Evolutionary conservation across 2,888 invertebrate species (phyloP).

Genomic region (Acleris holmiana): DNA sequence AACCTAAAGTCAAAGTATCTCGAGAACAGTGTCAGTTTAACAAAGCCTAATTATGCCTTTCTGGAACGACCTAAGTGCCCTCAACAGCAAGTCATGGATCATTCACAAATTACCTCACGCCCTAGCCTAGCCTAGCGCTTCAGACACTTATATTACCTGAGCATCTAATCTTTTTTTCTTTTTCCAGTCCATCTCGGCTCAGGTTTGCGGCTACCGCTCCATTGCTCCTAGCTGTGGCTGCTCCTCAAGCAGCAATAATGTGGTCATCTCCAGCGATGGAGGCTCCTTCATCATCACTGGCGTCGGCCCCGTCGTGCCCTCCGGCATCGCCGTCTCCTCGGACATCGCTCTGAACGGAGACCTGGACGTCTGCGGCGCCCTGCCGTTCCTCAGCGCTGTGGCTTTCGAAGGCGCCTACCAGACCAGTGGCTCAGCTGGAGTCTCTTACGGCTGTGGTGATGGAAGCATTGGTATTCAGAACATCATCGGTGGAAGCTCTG

Average conservation of each 20-base stretch:
- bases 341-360: constrained; percentile 4
- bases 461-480: neutral
- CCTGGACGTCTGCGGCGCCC: constrained; percentile 43
- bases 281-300: constrained; percentile 10
- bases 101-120: too few relatives aligned
- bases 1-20: too few relatives aligned
- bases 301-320: constrained; percentile 20
- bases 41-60: too few relatives aligned
- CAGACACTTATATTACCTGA: too few relatives aligned
- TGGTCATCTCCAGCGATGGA: constrained; percentile 16
- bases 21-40: too few relatives aligned
- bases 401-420: constrained; percentile 44
- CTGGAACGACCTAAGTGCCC: too few relatives aligned
- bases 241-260: neutral
- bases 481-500: neutral
- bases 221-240: neutral
- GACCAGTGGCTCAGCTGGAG: constrained; percentile 43
- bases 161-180: neutral
- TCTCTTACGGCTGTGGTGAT: constrained; percentile 39
- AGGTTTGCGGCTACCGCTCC: neutral
- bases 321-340: constrained; percentile 49
- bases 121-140: too few relatives aligned
- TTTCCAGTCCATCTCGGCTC: constrained; percentile 18
- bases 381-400: constrained; percentile 48
- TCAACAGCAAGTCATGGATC: too few relatives aligned